Conservation (phyloP, 2,888 invertebrate species). For the Flexamia atlantica region DNA sequence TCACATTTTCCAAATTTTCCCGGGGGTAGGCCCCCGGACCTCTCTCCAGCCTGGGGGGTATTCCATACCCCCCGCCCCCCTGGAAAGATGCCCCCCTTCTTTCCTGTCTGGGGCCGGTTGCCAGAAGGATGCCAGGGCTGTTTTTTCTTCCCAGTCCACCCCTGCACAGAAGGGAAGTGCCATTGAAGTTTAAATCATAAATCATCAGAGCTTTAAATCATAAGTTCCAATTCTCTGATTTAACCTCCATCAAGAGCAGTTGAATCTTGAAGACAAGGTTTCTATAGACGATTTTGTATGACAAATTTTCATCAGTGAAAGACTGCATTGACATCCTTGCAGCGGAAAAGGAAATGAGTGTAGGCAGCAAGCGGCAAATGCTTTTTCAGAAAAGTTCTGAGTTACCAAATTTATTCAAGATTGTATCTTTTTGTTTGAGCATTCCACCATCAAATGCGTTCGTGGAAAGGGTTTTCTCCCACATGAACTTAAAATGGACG, state of each 20-base stretch:
- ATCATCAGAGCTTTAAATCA: neutral
- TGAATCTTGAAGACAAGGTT: constrained; percentile 11
- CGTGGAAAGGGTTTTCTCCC: constrained; percentile 9
- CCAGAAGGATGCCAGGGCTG: no score
- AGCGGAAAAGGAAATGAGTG: neutral
- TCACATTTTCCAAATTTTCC: no score
- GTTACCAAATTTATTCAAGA: constrained; percentile 17
- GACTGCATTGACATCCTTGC: neutral
- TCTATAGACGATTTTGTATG: neutral
- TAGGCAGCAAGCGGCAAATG: neutral
- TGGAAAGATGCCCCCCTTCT: no score
- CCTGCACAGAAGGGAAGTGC: no score
- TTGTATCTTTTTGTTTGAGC: neutral
- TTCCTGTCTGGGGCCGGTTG: no score
- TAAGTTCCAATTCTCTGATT: neutral
- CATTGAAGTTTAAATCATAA: no score
- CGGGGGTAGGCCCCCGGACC: no score
- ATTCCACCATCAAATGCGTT: neutral
- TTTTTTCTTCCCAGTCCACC: no score
- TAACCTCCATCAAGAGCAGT: neutral
- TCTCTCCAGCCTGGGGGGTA: no score
- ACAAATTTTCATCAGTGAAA: constrained; percentile 4
- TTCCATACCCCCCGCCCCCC: no score
- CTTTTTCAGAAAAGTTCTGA: constrained; percentile 15
- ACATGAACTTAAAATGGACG: neutral